Conservation (phyloP, 2,888 invertebrate species). For the Aquatica leii region DNA sequence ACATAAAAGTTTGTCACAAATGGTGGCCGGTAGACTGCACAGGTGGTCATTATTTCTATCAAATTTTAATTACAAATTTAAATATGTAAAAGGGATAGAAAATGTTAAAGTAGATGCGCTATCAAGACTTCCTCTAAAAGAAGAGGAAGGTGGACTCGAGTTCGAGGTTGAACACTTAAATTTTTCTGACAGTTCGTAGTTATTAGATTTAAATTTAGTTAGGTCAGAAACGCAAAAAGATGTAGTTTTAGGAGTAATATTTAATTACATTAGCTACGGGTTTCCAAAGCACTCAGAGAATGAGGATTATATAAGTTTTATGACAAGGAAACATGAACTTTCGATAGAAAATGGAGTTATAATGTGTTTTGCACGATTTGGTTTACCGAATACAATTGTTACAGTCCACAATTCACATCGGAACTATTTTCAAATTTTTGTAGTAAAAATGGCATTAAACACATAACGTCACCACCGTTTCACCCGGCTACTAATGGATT, state of each 20-base stretch:
- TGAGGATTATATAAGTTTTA: too few relatives aligned
- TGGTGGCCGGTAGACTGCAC: background rate
- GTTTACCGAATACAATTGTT: conserved; percentile 31
- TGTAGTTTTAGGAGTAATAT: background rate
- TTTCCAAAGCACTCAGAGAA: background rate
- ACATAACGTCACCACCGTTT: conserved; percentile 13
- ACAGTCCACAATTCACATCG: conserved; percentile 28
- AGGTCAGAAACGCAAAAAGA: background rate
- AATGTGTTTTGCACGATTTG: conserved; percentile 30
- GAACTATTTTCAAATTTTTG: conserved; percentile 26
- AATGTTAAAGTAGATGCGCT: background rate
- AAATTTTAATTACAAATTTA: background rate
- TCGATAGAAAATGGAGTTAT: too few relatives aligned
- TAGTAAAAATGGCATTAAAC: conserved; percentile 29
- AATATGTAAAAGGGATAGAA: background rate
- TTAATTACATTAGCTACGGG: background rate
- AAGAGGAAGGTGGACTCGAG: background rate
- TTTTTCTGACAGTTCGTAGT: background rate
- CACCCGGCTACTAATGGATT: background rate
- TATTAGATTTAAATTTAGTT: background rate
- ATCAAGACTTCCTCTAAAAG: background rate
- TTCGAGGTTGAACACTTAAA: background rate
- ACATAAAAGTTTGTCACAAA: background rate
- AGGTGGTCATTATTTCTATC: background rate
- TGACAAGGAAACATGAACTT: too few relatives aligned